These are phyloP conservation scores for Dryoscopus gambensis DNA, from an alignment of 2,113 vertebrate species.

Conservation along the genomic window DNA sequence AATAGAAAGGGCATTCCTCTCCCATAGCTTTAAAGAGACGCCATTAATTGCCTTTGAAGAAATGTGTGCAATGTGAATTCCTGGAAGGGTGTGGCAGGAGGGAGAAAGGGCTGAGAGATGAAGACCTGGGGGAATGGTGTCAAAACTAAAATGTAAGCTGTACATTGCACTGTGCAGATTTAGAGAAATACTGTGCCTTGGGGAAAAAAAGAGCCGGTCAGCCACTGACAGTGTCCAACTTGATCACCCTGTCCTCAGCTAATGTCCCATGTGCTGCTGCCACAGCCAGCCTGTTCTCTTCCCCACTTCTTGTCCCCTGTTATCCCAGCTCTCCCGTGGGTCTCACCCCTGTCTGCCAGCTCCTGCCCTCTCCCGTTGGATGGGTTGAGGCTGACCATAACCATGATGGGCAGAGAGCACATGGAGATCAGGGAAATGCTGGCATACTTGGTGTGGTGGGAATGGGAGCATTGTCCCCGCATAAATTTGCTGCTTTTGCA, in stretches of 20 bases:
- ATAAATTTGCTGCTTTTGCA: neutral
- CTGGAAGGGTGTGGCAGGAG: neutral
- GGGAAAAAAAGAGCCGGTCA: neutral
- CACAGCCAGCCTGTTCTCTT: neutral
- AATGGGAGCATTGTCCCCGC: neutral
- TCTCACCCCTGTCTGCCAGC: neutral
- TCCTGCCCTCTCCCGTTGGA: neutral
- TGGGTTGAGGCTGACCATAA: neutral
- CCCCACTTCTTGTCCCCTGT: neutral
- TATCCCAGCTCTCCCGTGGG: neutral
- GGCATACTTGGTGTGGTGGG: neutral
- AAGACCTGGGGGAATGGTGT: neutral
- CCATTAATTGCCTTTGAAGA: neutral
- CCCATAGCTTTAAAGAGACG: slow-evolving; percentile 3
- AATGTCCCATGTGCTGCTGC: neutral
- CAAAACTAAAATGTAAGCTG: neutral
- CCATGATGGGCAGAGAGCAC: neutral
- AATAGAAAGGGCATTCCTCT: slow-evolving; percentile 18
- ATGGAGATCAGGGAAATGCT: neutral
- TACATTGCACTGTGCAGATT: neutral
- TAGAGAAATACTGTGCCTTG: neutral
- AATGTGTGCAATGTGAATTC: slow-evolving; percentile 24
- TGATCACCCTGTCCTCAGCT: neutral
- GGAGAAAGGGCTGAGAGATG: neutral
- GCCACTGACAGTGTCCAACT: neutral